Base-by-base conservation (phyloP, 1,140 invertebrate species). In the Diorhabda carinulata region DNA sequence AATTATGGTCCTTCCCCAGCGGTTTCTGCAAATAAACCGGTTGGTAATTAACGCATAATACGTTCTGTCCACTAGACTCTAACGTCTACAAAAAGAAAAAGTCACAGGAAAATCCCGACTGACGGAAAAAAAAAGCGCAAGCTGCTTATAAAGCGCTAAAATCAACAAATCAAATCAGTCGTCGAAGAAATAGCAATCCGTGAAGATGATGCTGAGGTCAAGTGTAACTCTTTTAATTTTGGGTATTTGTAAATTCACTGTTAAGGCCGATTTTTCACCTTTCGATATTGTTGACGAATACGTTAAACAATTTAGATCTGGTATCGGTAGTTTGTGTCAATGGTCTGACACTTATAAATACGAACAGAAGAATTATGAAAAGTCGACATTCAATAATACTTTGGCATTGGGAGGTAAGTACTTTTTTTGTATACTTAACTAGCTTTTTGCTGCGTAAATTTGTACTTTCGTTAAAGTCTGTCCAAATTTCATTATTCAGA, bases 201-300 rank as follows among this genome's bases (percentile, higher is more conserved):
- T 0, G 43, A 62, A 56, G 64, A 65, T 65, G 64, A 43, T 41
- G 0, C 10, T 41, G 7, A 43, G n/a, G 41, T 3, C 43, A 43
- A 43, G 5, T 10, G 2, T 44, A 43, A 2, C 5, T 8, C 44
- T 62, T 41, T 44, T 62, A 2, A 4, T 44, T 0, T 3, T 62
- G 9, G 8, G 8, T 41, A 9, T 62, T 5, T 43, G 43, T 5
- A n/a, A 41, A 10, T 25, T 25, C 25, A 40, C 6, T 42, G 25
- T 40, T 40, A 57, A 41, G 43, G 64, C 10, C 52, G 43, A n/a
- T 10, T 67, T 61, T 47, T 71, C 69, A 7, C 72, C 72, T 5
- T 73, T 73, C 56, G 65, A 68, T 40, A 41, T 73, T 25, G 66
- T 66, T 44, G 63, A 73, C 25, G 58, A 73, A 43, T 73, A 71